A percentile compares a stretch with the other conserved stretches of the same genome.
phyloP scores from a whole-genome alignment of 2,113 vertebrate species.

The Noturus placidus region DNA sequence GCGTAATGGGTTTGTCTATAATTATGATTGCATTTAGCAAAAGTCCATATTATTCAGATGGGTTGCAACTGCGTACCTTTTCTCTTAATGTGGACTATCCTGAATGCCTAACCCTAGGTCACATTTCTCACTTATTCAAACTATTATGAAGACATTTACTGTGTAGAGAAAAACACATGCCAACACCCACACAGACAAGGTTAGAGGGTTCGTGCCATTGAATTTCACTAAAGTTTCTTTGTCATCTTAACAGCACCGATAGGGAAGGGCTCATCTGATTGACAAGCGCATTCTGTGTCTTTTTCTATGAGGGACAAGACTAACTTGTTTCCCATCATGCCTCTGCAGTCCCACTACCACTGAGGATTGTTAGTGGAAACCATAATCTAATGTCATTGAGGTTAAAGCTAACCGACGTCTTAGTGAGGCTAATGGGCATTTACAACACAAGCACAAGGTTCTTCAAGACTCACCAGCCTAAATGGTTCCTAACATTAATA shows the following conservation, averaged over 20 bases:
- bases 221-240: conserved; percentile 21
- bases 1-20: neutral
- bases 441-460: neutral
- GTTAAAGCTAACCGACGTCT: neutral
- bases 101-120: no score
- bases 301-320: neutral
- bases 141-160: neutral
- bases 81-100: neutral
- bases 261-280: neutral
- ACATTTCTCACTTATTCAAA: neutral
- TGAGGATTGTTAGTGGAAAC: neutral
- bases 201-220: conserved; percentile 1
- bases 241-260: neutral
- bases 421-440: neutral
- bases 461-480: neutral
- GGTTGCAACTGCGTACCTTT: neutral
- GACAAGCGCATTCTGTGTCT: conserved; percentile 15
- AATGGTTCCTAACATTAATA: neutral
- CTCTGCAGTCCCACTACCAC: conserved; percentile 1
- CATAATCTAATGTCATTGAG: neutral
- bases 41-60: neutral
- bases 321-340: neutral
- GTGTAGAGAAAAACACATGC: neutral
- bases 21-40: neutral
- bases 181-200: conserved; percentile 29